Evolutionary conservation across 2,113 vertebrate species (phyloP).

Genomic region (Paratilapia polleni): DNA sequence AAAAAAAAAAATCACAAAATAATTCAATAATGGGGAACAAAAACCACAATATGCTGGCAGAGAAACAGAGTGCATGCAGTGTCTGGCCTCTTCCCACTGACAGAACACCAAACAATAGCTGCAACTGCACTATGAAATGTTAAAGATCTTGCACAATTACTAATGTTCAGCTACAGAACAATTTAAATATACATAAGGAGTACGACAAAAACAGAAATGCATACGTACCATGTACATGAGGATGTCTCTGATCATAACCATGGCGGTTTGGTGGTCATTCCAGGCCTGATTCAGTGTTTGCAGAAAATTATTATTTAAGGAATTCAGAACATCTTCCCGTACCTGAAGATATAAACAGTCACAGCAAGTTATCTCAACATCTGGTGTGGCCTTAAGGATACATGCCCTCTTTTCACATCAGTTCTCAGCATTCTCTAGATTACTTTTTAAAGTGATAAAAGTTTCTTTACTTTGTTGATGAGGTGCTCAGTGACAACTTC

Average conservation of each 20-base stretch:
- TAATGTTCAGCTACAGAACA: background rate
- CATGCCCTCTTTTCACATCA: background rate
- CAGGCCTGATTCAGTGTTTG: slow-evolving; percentile 99
- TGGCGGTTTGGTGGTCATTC: slow-evolving; percentile 99
- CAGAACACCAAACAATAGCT: background rate
- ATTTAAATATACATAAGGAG: slow-evolving; percentile 75
- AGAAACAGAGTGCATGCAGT: background rate
- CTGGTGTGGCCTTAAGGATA: background rate
- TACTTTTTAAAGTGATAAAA: background rate
- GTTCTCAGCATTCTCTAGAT: background rate
- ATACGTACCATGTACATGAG: slow-evolving; percentile 98
- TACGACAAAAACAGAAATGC: slow-evolving; percentile 90
- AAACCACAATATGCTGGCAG: background rate
- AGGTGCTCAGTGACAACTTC: slow-evolving; percentile 97
- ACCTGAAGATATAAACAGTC: slow-evolving; percentile 81
- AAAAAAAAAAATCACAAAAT: slow-evolving; percentile 21
- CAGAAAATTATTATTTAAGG: slow-evolving; percentile 98
- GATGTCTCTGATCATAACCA: slow-evolving; percentile 99
- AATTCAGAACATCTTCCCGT: slow-evolving; percentile 97
- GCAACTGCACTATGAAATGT: background rate
- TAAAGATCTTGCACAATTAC: background rate
- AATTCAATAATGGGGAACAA: background rate
- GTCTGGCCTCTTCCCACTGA: background rate
- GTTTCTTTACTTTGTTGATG: slow-evolving; percentile 90
- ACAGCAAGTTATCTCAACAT: background rate